Evolutionary conservation across 2,113 vertebrate species (phyloP).

Genomic region (Salminus brasiliensis): DNA sequence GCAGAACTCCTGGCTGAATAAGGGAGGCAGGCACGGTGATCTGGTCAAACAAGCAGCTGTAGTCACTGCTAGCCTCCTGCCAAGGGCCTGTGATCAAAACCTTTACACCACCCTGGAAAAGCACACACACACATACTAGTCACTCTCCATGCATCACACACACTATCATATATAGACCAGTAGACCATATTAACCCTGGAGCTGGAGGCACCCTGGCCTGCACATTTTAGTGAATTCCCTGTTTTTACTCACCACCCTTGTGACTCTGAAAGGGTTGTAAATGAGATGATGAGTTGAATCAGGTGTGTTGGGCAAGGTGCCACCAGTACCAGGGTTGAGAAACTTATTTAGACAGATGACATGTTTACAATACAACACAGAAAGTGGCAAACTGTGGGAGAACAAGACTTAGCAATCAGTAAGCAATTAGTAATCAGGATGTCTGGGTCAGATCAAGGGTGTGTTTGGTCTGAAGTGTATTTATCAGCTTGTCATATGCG

Average conservation of each 20-base stretch:
- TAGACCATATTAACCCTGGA: too few relatives aligned
- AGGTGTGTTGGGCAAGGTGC: too few relatives aligned
- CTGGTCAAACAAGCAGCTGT: conserved; percentile 98
- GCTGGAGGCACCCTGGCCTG: too few relatives aligned
- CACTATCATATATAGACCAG: too few relatives aligned
- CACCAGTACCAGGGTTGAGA: too few relatives aligned
- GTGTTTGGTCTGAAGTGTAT: background rate
- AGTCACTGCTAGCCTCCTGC: conserved; percentile 96
- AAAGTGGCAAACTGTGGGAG: background rate
- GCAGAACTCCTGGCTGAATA: conserved; percentile 96
- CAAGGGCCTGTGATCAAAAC: conserved; percentile 97
- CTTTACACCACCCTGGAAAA: conserved; percentile 92
- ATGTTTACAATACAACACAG: background rate
- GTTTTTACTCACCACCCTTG: too few relatives aligned
- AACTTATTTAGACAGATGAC: too few relatives aligned
- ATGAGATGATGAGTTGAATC: too few relatives aligned
- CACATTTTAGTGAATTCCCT: too few relatives aligned
- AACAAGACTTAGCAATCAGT: background rate
- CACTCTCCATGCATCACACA: background rate
- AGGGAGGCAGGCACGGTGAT: conserved; percentile 96
- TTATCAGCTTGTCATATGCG: background rate
- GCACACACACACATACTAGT: conserved; percentile 35
- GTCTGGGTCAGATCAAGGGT: background rate
- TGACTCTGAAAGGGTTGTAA: too few relatives aligned
- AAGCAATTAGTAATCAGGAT: background rate